phyloP scores from a whole-genome alignment of 2,113 vertebrate species.

The Physeter macrocephalus region DNA sequence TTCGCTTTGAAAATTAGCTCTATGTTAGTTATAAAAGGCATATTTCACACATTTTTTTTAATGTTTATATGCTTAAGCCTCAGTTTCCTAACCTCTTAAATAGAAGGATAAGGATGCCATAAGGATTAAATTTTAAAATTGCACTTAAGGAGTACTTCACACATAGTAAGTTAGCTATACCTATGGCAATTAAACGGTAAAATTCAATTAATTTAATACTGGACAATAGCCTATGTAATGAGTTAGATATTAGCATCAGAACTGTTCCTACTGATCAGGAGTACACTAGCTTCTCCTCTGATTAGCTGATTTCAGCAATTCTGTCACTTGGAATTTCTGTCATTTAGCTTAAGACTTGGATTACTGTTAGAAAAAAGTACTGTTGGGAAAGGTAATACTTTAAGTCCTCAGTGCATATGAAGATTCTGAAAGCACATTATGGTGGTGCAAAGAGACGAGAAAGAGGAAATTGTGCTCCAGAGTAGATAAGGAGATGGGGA shows the following conservation, averaged over 20 bases:
- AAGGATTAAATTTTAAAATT: not conserved
- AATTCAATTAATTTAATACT: not conserved
- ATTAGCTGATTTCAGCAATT: not conserved
- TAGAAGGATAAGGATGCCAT: not conserved
- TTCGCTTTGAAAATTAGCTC: not conserved
- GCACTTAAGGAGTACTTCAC: not conserved
- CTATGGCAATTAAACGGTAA: not conserved
- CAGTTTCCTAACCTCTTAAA: not conserved
- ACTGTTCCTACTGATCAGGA: not conserved
- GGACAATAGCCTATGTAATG: not conserved
- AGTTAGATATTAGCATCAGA: not conserved
- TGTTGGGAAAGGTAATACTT: not conserved
- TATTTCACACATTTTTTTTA: not conserved
- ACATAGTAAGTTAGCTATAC: not conserved
- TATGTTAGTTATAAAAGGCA: not conserved
- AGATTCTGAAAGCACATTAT: not conserved
- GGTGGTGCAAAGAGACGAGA: not conserved
- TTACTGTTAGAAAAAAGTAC: not conserved
- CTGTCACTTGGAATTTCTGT: constrained; percentile 1
- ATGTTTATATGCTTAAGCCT: not conserved
- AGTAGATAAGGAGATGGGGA: not conserved
- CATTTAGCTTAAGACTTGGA: not conserved
- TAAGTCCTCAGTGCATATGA: not conserved
- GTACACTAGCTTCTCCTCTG: not conserved
- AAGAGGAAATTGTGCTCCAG: not conserved